Evolutionary conservation across 2,113 vertebrate genomes (phyloP), one percentile per base, ranked within the genome.

Genomic region (Lagopus muta): DNA sequence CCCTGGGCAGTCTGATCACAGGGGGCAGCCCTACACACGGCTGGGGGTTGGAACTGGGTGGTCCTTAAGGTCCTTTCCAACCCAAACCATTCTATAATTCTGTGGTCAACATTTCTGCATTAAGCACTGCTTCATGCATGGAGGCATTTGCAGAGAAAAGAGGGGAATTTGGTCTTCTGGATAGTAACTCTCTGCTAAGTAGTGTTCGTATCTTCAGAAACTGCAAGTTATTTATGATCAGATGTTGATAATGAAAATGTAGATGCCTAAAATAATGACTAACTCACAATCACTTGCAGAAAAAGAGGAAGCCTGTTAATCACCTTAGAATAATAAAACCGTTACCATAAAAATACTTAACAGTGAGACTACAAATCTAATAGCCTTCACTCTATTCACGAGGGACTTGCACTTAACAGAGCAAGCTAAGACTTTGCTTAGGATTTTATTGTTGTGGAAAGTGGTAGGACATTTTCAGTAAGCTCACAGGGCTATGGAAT

Each of bases 341-440:
- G 64, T 74, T 89, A 89, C 84, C 79, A 80, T 82, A 86, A 79
- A 95, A 94, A 79, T 55, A 84, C 57, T 95, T 87, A 85, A 74
- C 73, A 91, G 92, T 58, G 70, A 40, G 55, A 66, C 64, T 80
- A 82, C 73, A 93, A 85, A 88, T 74, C 73, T 80, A 66, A 62
- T 38, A 90, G 54, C 85, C 84, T 85, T 92, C 84, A 70, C 30
- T 62, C 38, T 28, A 34, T 18, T 82, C 89, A 82, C 82, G 70
- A 82, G 48, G 77, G 70, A 92, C n/a, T 13, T 89, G 83, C 69
- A 90, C 74, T 90, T 93, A 79, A 85, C 42, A 87, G 62, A 87
- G 16, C 7, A 66, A 85, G n/a, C 14, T 64, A 73, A 10, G 38
- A 18, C 22, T 95, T 95, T 71, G 71, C 14, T 91, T 89, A 14